Evolutionary conservation across 2,113 vertebrate species (phyloP).

Genomic region (Anseranas semipalmata): DNA sequence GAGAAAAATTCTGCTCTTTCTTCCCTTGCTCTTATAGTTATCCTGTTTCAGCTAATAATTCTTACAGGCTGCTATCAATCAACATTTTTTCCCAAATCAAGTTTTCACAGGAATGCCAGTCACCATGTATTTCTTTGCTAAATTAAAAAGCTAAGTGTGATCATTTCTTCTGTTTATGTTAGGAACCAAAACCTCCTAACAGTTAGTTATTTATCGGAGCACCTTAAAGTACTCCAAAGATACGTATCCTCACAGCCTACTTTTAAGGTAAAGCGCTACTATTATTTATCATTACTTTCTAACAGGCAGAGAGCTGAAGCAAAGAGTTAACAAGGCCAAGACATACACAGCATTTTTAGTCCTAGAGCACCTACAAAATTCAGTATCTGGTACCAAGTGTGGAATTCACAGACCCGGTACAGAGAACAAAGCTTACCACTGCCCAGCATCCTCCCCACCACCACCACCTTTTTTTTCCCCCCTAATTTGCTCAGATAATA

Average conservation of each 20-base stretch:
- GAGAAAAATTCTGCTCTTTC: not conserved
- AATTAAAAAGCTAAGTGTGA: not conserved
- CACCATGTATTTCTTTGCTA: not conserved
- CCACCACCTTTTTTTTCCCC: not conserved
- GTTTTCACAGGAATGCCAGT: not conserved
- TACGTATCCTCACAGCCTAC: not conserved
- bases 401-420: not conserved
- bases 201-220: not conserved
- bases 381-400: not conserved
- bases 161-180: not conserved
- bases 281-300: not conserved
- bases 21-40: not conserved
- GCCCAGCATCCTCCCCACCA: too few species aligned
- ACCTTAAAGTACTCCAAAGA: not conserved
- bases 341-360: not conserved
- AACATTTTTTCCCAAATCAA: not conserved
- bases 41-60: not conserved
- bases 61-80: not conserved
- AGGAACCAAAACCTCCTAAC: not conserved
- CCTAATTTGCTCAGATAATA: not conserved
- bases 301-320: not conserved
- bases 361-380: not conserved
- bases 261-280: not conserved
- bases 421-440: not conserved
- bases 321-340: not conserved